Evolutionary conservation across 2,888 invertebrate genomes (phyloP), one percentile per base, ranked within the genome.

Genomic region (Caenorhabditis panamensis): DNA sequence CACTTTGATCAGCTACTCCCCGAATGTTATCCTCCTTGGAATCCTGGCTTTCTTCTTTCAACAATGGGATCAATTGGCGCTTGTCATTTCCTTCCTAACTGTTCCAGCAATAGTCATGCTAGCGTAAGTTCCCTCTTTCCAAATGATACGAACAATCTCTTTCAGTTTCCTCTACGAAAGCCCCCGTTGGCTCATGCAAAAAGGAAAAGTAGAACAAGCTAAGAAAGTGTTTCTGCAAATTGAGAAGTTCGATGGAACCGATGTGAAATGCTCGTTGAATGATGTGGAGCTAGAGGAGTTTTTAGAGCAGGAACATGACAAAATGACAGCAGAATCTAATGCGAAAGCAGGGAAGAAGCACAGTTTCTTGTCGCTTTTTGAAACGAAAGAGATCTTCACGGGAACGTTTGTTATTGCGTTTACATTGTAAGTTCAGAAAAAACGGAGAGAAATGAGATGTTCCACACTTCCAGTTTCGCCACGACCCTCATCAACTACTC

Each of bases 51-150:
- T 77, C 51, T 51, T 79, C 24, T 76, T 84, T 13, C 79, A 75
- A 61, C 75, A 86, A 58, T 88, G 88, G 88, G 58, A 82, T 20
- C 54, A 36, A 6, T 61, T 88, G 58, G 79, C 85, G 4, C 67
- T 80, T 9, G 80, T 66, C 9, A 81, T 84, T 9, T 79, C 84
- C 2, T 54, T 81, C 49, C 54, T 87, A 53, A 82, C 82, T 1
- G 56, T 87, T 6, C 88, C 88, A 0, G 78, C 87, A 2, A 49
- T 86, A 28, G 28, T 73, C 1, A 69, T 88, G 47, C 44, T 86
- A 5, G 36, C 73, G 82, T 84, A 47, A 61, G 83, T 73, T 54
- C 24, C 18, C 5, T 22, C 18, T 18, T n/a, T 0, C 18, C 3
- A 9, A 20, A 24, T 36, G 26, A 2, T 13, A 18, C 18, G 9